Conservation (phyloP, 2,797 vertebrate genomes). For the Aphelocoma californica region DNA sequence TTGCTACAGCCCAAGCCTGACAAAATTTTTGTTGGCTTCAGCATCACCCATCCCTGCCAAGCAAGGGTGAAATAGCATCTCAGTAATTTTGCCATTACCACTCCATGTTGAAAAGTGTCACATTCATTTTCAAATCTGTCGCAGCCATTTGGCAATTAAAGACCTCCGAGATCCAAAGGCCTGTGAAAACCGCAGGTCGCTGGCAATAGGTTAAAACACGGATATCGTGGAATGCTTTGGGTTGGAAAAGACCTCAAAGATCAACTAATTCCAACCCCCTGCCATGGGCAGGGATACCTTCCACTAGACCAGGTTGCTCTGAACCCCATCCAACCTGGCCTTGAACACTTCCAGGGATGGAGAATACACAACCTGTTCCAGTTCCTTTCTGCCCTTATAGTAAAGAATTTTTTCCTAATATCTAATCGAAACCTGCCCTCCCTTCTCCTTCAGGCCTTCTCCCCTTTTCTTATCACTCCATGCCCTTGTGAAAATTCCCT, state of each 20-base stretch:
- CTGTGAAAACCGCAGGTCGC: accelerated
- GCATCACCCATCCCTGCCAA: not conserved
- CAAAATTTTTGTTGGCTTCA: slow-evolving; percentile 32
- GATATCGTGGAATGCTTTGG: not conserved
- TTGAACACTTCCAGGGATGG: not conserved
- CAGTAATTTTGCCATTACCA: not conserved
- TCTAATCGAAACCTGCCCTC: not conserved
- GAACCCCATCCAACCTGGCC: not conserved
- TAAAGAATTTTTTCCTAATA: not conserved
- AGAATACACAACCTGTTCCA: not conserved
- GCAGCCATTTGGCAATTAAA: not conserved
- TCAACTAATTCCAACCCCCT: not conserved
- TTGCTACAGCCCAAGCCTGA: not conserved
- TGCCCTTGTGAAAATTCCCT: not conserved
- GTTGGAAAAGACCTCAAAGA: not conserved
- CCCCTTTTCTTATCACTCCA: not conserved
- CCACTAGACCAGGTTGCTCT: not conserved
- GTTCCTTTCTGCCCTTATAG: not conserved
- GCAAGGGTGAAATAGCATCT: slow-evolving; percentile 2
- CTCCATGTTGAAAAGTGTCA: not conserved
- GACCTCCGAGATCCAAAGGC: not conserved
- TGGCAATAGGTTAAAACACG: not conserved
- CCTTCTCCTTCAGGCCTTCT: not conserved
- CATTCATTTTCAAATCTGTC: not conserved
- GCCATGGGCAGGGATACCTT: not conserved